phyloP scores from a whole-genome alignment of 37 sponge, comb jelly and placozoan species.

The Cladorhizidae sp. region DNA sequence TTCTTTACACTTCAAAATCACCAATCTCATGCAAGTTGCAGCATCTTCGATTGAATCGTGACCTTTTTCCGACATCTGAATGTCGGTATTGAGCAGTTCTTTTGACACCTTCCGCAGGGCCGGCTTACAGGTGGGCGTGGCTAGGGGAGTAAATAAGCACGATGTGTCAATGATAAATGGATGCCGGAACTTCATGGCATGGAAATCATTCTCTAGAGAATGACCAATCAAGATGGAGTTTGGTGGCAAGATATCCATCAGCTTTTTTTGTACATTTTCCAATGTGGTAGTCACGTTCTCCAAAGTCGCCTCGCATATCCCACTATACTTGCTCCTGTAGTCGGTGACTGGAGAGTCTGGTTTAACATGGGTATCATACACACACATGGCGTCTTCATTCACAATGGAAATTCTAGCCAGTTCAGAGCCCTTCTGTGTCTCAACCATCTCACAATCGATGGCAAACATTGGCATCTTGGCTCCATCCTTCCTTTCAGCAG shows the following conservation, averaged over 20 bases:
- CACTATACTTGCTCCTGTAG: conserved; percentile 93
- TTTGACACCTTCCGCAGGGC: conserved; percentile 66
- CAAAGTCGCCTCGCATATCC: conserved; percentile 77
- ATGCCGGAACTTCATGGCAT: conserved; percentile 71
- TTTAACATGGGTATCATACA: conserved; percentile 84
- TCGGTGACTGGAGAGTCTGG: conserved; percentile 76
- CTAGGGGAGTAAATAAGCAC: conserved; percentile 43
- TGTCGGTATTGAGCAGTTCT: conserved; percentile 52
- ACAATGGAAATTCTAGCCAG: conserved; percentile 90
- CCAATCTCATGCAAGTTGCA: conserved; percentile 82
- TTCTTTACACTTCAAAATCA: conserved; percentile 64
- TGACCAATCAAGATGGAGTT: conserved; percentile 90
- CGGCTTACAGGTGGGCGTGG: conserved; percentile 67
- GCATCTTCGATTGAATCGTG: conserved; percentile 93
- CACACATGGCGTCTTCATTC: conserved; percentile 71
- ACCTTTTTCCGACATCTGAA: conserved; percentile 62
- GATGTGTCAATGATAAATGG: conserved; percentile 85
- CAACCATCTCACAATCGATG: conserved; percentile 91
- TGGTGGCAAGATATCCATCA: conserved; percentile 61
- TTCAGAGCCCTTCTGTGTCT: conserved; percentile 41
- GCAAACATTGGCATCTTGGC: conserved; percentile 67
- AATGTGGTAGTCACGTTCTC: conserved; percentile 78
- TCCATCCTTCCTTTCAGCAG: background rate
- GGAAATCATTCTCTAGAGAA: conserved; percentile 96
- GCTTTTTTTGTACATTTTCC: conserved; percentile 73